Evolutionary conservation across 1,140 invertebrate species (phyloP), one percentile per base, ranked within the genome.

Genomic region (Protaetia brevitarsis): DNA sequence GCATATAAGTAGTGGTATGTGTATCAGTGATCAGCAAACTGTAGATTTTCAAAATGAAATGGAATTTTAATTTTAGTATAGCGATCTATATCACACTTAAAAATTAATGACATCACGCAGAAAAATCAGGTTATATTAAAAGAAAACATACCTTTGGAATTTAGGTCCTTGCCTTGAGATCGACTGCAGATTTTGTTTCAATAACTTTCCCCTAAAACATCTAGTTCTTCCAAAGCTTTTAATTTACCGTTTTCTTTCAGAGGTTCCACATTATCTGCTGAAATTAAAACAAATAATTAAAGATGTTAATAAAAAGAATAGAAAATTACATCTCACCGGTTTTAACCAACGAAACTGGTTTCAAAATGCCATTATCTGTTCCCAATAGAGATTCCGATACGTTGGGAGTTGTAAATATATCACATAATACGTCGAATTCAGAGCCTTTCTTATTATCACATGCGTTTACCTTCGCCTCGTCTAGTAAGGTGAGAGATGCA

Each of bases 211-310:
- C 90, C 86, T 21, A 94, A 80, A 28, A 86, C 84, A 73, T 92
- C 89, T 34, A 94, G 78, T 69, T 91, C 89, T 73, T 90, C 88
- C 70, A 94, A 68, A 67, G 87, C 86, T 82, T 85, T 82, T 57
- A 80, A 77, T 77, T 81, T 82, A 68, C 60, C 60, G 11, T 62
- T 62, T 7, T 23, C 11, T 34, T 62, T 62, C 1, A 23, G 29
- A 62, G 29, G 23, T 21, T 62, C 60, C 6, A 11, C 19, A 21
- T 36, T 19, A 31, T 34, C 60, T 36, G 19, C 5, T 8, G 26
- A 21, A 5, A 36, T 29, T 16, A 11, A 60, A 60, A 8, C n/a
- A n/a, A 11, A 8, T 37, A 13, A 19, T 57, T 57, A 27, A 57
- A 57, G 10, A 59, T 10, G 19, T 59, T 59, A 28, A 19, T 29